These are phyloP conservation scores for Chloromyia formosa DNA, from an alignment of 2,888 invertebrate species.

Conservation along the genomic window DNA sequence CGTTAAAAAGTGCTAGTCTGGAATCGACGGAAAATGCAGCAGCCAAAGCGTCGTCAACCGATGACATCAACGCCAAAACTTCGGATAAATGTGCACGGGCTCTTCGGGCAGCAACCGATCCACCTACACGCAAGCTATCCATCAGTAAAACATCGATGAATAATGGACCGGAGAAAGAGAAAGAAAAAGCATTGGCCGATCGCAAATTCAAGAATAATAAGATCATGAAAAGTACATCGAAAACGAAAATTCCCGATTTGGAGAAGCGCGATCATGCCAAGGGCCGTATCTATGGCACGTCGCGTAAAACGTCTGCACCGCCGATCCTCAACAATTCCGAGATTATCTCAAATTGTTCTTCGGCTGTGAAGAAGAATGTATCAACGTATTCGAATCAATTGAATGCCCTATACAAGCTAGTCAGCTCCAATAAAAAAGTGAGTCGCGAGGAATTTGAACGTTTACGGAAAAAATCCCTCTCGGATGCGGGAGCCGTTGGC, in stretches of 20 bases:
- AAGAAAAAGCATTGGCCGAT: conserved; percentile 59
- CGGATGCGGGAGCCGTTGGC: conserved; percentile 53
- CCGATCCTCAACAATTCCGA: conserved; percentile 49
- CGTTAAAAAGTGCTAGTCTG: conserved; percentile 46
- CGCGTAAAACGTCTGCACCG: conserved; percentile 55
- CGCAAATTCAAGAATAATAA: conserved; percentile 60
- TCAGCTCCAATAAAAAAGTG: conserved; percentile 56
- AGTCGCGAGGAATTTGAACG: conserved; percentile 58
- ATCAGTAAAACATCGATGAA: neutral
- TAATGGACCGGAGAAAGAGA: conserved; percentile 50
- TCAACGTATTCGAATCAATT: conserved; percentile 56
- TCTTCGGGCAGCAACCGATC: conserved; percentile 31
- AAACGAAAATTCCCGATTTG: conserved; percentile 57
- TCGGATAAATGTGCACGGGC: neutral
- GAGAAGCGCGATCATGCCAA: conserved; percentile 55
- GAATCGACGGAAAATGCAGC: conserved; percentile 40
- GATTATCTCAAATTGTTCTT: conserved; percentile 41
- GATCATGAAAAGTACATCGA: conserved; percentile 60
- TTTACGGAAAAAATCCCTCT: conserved; percentile 58
- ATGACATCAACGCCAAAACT: conserved; percentile 27
- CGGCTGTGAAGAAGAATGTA: conserved; percentile 39
- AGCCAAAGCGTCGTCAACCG: conserved; percentile 14
- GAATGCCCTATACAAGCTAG: conserved; percentile 59
- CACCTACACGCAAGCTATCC: conserved; percentile 27
- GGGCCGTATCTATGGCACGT: conserved; percentile 52